Evolutionary conservation across 2,113 vertebrate species (phyloP).

Genomic region (Chionomys nivalis): DNA sequence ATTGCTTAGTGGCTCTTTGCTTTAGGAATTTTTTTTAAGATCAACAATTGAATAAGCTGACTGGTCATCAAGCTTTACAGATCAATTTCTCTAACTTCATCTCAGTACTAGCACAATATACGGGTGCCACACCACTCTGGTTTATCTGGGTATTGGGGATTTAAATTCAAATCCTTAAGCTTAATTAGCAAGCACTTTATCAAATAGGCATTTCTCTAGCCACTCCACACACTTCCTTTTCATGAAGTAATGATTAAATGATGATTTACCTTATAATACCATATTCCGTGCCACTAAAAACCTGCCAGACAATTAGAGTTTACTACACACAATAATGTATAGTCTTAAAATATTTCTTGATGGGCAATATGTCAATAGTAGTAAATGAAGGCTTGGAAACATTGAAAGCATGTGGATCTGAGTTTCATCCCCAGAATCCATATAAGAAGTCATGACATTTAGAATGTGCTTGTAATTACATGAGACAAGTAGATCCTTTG

Average conservation of each 20-base stretch:
- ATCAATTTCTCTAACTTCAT: not conserved
- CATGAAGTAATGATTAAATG: not conserved
- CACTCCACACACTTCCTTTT: not conserved
- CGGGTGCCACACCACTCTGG: too few relatives aligned
- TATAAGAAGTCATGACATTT: not conserved
- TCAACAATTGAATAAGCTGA: not conserved
- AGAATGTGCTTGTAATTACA: not conserved
- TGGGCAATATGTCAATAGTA: not conserved
- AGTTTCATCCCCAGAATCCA: not conserved
- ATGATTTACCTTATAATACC: not conserved
- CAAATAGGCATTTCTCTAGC: not conserved
- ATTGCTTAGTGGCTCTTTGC: not conserved
- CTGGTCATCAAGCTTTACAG: not conserved
- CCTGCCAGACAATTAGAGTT: not conserved
- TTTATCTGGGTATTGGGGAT: not conserved
- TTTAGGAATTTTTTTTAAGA: not conserved
- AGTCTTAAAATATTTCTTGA: conserved; percentile 2
- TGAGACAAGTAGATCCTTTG: not conserved
- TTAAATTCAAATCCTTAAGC: not conserved
- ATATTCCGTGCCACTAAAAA: not conserved
- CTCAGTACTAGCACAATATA: not conserved
- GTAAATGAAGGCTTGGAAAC: not conserved
- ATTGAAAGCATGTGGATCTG: too few relatives aligned
- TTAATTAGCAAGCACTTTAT: not conserved
- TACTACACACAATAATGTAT: not conserved